These are phyloP conservation scores for Discoglossus pictus DNA, from an alignment of 2,797 vertebrate species.

Conservation along the genomic window DNA sequence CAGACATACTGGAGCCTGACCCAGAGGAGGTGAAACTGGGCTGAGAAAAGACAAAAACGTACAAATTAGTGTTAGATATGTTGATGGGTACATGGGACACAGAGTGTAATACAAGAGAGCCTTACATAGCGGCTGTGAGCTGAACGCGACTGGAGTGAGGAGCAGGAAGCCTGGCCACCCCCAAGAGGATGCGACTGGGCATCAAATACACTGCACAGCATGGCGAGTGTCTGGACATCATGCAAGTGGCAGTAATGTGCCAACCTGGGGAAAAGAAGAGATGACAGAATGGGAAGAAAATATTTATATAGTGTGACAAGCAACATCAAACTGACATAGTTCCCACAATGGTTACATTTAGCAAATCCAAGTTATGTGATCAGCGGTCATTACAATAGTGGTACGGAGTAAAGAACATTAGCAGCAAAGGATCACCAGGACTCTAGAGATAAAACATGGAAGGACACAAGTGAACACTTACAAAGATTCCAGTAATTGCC, in stretches of 20 bases:
- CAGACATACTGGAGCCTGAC: conserved; percentile 91
- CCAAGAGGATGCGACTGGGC: conserved; percentile 81
- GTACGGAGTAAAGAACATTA: no score
- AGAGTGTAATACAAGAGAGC: background rate
- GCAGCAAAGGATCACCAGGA: no score
- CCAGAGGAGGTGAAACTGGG: conserved; percentile 92
- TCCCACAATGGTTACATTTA: no score
- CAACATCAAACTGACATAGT: no score
- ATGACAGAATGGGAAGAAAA: conserved; percentile 18
- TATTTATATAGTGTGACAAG: no score
- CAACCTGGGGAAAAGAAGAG: conserved; percentile 69
- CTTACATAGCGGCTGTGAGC: conserved; percentile 86
- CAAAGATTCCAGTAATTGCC: conserved; percentile 91
- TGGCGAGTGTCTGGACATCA: conserved; percentile 92
- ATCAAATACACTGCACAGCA: conserved; percentile 93
- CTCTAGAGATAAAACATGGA: no score
- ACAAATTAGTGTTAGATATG: background rate
- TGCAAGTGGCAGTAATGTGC: conserved; percentile 94
- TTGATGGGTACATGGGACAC: no score
- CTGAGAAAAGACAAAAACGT: conserved; percentile 64
- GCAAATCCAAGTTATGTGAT: no score
- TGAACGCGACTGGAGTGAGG: conserved; percentile 72
- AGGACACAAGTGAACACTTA: conserved; percentile 64
- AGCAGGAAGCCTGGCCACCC: conserved; percentile 64
- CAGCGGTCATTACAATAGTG: no score